These are phyloP conservation scores for Leptura quadrifasciata DNA, from an alignment of 2,888 invertebrate species.

Conservation along the genomic window DNA sequence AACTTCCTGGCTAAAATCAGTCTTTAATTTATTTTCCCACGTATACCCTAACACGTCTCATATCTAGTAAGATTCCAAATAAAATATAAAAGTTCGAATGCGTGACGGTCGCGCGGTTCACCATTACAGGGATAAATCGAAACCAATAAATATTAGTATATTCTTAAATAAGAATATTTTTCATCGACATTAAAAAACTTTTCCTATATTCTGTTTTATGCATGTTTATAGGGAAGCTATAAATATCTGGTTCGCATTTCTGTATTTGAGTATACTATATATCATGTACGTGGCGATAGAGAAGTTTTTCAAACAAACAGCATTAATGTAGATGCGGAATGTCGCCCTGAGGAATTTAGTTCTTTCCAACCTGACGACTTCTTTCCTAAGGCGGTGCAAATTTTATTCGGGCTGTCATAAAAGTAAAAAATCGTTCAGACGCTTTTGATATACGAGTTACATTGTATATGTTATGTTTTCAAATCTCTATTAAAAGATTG, in stretches of 20 bases:
- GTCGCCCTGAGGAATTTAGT: slow-evolving; percentile 58
- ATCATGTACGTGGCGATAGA: slow-evolving; percentile 57
- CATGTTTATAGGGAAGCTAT: slow-evolving; percentile 48
- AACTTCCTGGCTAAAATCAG: background rate
- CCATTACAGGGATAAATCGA: slow-evolving; percentile 19
- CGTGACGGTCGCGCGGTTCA: background rate
- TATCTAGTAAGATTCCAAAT: background rate
- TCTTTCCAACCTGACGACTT: slow-evolving; percentile 33
- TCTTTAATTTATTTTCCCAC: background rate
- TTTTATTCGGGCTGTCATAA: slow-evolving; percentile 39
- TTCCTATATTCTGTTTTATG: slow-evolving; percentile 48
- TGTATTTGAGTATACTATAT: slow-evolving; percentile 45
- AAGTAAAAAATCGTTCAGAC: slow-evolving; percentile 28
- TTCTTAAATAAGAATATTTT: slow-evolving; percentile 48
- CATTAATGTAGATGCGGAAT: slow-evolving; percentile 58
- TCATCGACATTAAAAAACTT: slow-evolving; percentile 54
- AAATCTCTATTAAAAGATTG: background rate
- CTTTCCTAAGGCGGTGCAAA: slow-evolving; percentile 40
- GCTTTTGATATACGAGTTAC: background rate
- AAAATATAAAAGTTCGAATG: background rate
- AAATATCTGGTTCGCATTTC: slow-evolving; percentile 50
- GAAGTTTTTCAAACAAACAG: slow-evolving; percentile 60
- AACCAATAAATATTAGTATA: slow-evolving; percentile 50
- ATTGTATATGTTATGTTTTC: background rate
- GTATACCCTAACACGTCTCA: background rate